Base-by-base conservation (phyloP, 2,888 invertebrate species). In the Fragum sueziense region DNA sequence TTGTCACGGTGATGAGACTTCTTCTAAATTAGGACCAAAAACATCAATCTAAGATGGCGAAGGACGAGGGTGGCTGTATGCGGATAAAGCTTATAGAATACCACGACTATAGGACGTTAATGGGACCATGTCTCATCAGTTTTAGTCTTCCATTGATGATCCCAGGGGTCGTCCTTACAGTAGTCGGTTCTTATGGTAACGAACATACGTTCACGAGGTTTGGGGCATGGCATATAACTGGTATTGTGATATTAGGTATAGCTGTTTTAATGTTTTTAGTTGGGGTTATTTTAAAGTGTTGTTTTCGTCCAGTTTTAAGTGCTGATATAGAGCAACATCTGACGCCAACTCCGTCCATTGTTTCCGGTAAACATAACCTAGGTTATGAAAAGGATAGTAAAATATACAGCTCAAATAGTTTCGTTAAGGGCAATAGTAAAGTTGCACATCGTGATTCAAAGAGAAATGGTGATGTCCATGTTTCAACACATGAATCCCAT, bases 181-280 rank as follows among this genome's bases (percentile, higher is more conserved):
- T 84, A 11, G 82, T 84, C 29, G 84, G 84, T 78, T 76, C 80
- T 51, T 80, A 82, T 76, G 84, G 81, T 54, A 82, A 86, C 65
- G 85, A 86, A 31, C 77, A 74, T 17, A 75, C 84, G 6, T 86
- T 87, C 34, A 72, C 80, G 11, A 75, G 76, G 33, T 87, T 85
- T 51, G 85, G 87, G 27, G 82, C 80, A n/a, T 79, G 86, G 78
- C 87, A 87, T 70, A 78, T 87, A 17, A 61, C 80, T 17, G 87
- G 87, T 9, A 85, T 87, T 22, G 72, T 85, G 7, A 79, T 86
- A 47, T 73, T 86, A 9, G 61, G 72, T 9, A 54, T 86, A 14
- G 76, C 87, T 25, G 61, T 79, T 20, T 33, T 85, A 4, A 52
- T 87, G 31, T 65, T 87, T 17, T 34, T 85, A 11, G 33, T 76